Conservation (phyloP, 2,797 vertebrate species). For the Cyprinella venusta region DNA sequence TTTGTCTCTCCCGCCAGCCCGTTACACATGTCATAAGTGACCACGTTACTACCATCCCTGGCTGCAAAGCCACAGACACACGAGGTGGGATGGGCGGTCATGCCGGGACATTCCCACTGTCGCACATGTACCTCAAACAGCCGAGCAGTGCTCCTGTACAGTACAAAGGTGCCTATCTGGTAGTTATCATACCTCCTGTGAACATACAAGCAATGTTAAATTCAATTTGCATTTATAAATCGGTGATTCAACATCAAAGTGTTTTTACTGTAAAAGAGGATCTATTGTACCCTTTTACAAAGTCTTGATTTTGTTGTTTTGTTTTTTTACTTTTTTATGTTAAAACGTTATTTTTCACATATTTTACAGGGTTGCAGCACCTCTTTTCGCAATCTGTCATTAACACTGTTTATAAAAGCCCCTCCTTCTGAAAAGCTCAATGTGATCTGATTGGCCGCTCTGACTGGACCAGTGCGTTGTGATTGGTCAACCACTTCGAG, state of each 20-base stretch:
- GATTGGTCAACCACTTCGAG: neutral
- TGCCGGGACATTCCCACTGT: slow-evolving; percentile 81
- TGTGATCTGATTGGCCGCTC: neutral
- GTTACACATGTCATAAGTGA: slow-evolving; percentile 82
- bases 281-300: neutral
- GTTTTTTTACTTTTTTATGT: no score
- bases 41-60: slow-evolving; percentile 72
- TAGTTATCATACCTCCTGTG: slow-evolving; percentile 79
- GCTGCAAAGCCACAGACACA: slow-evolving; percentile 79
- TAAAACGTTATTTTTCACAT: neutral
- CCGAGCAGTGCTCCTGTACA: slow-evolving; percentile 70
- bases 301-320: no score
- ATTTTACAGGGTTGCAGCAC: neutral
- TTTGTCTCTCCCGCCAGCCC: slow-evolving; percentile 73
- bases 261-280: neutral
- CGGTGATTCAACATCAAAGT: neutral
- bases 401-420: neutral
- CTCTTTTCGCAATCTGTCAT: neutral
- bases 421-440: neutral
- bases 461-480: neutral
- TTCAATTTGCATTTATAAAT: neutral
- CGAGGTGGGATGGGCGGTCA: slow-evolving; percentile 62
- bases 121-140: slow-evolving; percentile 79
- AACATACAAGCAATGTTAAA: slow-evolving; percentile 24
- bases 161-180: slow-evolving; percentile 79